These are phyloP conservation scores for Diorhabda elongata DNA, from an alignment of 1,140 invertebrate genomes.

Conservation along the genomic window DNA sequence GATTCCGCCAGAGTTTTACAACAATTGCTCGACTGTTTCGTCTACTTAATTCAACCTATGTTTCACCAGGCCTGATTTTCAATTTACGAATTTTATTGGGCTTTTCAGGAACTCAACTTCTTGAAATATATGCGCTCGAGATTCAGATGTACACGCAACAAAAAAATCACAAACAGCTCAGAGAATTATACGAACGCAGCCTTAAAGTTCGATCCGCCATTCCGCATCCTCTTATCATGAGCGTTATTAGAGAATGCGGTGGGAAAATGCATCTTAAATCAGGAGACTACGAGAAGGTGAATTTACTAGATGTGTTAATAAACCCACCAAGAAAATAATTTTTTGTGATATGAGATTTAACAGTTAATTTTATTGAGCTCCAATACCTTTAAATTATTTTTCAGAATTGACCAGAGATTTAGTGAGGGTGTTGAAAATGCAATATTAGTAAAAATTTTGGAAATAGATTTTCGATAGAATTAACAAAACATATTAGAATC, in stretches of 20 bases:
- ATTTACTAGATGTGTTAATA: neutral
- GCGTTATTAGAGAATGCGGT: constrained; percentile 97
- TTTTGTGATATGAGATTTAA: no score
- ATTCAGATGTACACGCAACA: constrained; percentile 99
- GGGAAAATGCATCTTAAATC: constrained; percentile 99
- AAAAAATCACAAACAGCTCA: constrained; percentile 98
- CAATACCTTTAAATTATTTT: no score
- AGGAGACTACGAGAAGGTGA: constrained; percentile 83
- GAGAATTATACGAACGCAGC: constrained; percentile 95
- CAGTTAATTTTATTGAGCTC: no score
- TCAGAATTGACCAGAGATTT: no score
- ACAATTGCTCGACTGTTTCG: no score
- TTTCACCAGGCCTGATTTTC: neutral
- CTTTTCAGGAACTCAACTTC: constrained; percentile 77
- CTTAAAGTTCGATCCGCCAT: constrained; percentile 98
- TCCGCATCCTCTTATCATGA: constrained; percentile 99
- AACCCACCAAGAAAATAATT: no score
- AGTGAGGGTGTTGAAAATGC: no score
- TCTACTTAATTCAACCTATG: neutral
- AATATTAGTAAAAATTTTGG: no score
- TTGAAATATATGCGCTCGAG: constrained; percentile 98
- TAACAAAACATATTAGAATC: no score
- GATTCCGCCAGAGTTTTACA: no score
- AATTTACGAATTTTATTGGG: neutral
- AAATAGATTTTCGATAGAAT: no score